These are phyloP conservation scores for Harpalus rubripes DNA, from an alignment of 2,888 invertebrate genomes.

Conservation along the genomic window DNA sequence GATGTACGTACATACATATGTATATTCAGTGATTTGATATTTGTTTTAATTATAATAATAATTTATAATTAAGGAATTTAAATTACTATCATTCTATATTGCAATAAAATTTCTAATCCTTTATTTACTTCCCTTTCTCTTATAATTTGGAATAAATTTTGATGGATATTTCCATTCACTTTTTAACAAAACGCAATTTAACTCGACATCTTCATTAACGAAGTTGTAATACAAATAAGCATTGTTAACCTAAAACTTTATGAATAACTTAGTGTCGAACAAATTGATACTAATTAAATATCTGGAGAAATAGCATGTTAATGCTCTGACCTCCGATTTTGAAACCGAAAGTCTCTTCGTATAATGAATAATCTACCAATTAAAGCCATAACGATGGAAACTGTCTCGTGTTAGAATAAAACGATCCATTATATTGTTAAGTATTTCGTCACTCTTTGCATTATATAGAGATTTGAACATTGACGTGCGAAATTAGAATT, in stretches of 20 bases:
- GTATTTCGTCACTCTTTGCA: conserved; percentile 32
- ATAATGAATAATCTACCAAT: conserved; percentile 31
- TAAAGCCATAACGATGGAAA: conserved; percentile 36
- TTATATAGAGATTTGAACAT: background rate
- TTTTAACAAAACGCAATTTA: conserved; percentile 26
- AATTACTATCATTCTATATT: background rate
- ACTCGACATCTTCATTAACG: conserved; percentile 7
- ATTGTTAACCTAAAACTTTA: conserved; percentile 31
- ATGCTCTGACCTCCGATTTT: conserved; percentile 44
- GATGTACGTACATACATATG: background rate
- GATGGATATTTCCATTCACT: conserved; percentile 29
- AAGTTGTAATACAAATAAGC: conserved; percentile 23
- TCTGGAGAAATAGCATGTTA: conserved; percentile 16
- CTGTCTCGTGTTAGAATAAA: conserved; percentile 45
- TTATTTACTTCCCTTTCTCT: conserved; percentile 12
- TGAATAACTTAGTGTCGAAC: conserved; percentile 17
- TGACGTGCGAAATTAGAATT: conserved; percentile 15
- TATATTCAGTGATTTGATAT: background rate
- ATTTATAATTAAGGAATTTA: background rate
- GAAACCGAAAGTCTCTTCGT: conserved; percentile 17
- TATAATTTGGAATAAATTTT: conserved; percentile 7
- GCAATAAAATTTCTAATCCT: conserved; percentile 18
- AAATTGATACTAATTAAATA: conserved; percentile 48
- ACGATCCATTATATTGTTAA: conserved; percentile 49
- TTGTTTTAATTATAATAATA: conserved; percentile 2